phyloP scores from a whole-genome alignment of 2,888 invertebrate genomes.

The Eupithecia insigniata region DNA sequence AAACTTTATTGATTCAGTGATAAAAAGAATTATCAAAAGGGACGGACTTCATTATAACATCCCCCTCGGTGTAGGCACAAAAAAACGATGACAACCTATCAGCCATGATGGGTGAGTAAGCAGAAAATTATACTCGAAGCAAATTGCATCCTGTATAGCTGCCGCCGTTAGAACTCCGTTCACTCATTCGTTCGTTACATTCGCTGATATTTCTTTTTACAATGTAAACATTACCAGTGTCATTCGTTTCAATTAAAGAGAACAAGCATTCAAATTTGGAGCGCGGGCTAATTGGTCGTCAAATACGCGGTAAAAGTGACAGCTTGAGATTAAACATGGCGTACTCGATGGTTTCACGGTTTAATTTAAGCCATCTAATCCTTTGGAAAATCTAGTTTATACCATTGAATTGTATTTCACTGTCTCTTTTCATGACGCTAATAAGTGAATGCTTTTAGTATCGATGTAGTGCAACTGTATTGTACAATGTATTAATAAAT shows the following conservation, averaged over 20 bases:
- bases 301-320: slow-evolving; percentile 67
- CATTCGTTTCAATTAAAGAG: slow-evolving; percentile 51
- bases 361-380: slow-evolving; percentile 52
- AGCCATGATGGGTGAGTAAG: slow-evolving; percentile 63
- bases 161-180: slow-evolving; percentile 55
- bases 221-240: slow-evolving; percentile 15
- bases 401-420: slow-evolving; percentile 35
- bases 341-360: slow-evolving; percentile 46
- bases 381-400: slow-evolving; percentile 33
- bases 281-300: slow-evolving; percentile 59
- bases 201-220: slow-evolving; percentile 23
- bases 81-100: slow-evolving; percentile 45
- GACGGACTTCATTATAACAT: slow-evolving; percentile 23
- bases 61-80: slow-evolving; percentile 17
- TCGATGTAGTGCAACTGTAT: slow-evolving; percentile 1
- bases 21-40: slow-evolving; percentile 22
- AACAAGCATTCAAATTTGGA: slow-evolving; percentile 56
- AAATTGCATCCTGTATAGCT: slow-evolving; percentile 57
- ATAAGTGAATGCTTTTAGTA: slow-evolving; percentile 15
- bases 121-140: slow-evolving; percentile 55
- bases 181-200: slow-evolving; percentile 48
- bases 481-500: slow-evolving; percentile 6
- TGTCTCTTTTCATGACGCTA: slow-evolving; percentile 23
- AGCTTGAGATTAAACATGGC: slow-evolving; percentile 66
- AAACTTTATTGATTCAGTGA: slow-evolving; percentile 31